These are phyloP conservation scores for Arion vulgaris DNA, from an alignment of 1,140 invertebrate genomes.

Conservation along the genomic window DNA sequence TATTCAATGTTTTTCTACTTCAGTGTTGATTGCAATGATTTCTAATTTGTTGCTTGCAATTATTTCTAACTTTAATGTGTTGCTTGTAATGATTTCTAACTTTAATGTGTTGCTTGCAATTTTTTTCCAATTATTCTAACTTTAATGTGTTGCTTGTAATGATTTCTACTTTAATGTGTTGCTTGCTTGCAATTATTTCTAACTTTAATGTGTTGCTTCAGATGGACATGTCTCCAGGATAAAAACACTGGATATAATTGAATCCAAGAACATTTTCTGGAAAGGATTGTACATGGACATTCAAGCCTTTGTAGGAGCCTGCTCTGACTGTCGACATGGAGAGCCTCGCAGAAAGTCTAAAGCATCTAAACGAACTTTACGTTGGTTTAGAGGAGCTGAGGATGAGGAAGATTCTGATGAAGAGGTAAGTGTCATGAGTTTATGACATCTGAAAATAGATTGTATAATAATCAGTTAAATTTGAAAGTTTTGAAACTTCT, in stretches of 20 bases:
- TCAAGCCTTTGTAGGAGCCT: constrained; percentile 47
- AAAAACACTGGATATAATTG: constrained; percentile 33
- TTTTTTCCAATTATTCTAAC: too few relatives aligned
- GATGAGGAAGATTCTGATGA: constrained; percentile 16
- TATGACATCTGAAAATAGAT: not conserved
- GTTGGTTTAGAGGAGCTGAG: constrained; percentile 8
- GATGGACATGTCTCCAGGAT: constrained; percentile 43
- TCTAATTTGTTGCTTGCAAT: too few relatives aligned
- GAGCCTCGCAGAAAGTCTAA: not conserved
- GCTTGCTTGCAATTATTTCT: too few relatives aligned
- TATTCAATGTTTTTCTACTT: too few relatives aligned
- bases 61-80: too few relatives aligned
- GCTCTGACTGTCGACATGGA: constrained; percentile 44
- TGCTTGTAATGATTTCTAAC: constrained; percentile 32
- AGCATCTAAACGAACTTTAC: not conserved
- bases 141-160: too few relatives aligned
- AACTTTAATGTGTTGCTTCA: constrained; percentile 6
- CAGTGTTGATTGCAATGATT: too few relatives aligned
- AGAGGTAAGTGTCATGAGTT: not conserved
- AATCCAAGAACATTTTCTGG: constrained; percentile 46
- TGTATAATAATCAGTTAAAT: not conserved
- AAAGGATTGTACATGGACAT: constrained; percentile 49
- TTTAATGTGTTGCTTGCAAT: constrained; percentile 20
- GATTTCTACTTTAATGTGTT: too few relatives aligned
- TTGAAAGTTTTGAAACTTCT: not conserved